Percentiles rank a stretch among this genome's conserved stretches.
These are phyloP conservation scores for Fringilla coelebs DNA, from an alignment of 2,797 vertebrate genomes.

Conservation along the genomic window DNA sequence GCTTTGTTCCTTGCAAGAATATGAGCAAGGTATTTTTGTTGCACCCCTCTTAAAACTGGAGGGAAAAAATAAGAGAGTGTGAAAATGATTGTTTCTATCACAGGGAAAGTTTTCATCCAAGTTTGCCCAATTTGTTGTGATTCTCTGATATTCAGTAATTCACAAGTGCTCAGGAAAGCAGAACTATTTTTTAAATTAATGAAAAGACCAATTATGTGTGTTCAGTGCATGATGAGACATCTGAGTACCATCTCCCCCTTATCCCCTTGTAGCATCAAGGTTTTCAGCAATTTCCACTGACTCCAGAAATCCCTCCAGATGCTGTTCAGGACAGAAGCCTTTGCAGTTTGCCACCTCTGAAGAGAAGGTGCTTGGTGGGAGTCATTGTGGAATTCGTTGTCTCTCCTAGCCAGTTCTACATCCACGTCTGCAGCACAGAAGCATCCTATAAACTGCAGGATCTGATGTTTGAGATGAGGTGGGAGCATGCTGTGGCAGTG, in stretches of 20 bases:
- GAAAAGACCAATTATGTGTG: not conserved
- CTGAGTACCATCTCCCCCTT: not conserved
- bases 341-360: constrained; percentile 68
- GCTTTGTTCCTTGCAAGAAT: not conserved
- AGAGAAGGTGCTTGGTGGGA: constrained; percentile 74
- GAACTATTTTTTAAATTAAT: not conserved
- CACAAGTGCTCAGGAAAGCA: not conserved
- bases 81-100: not conserved
- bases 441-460: constrained; percentile 80
- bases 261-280: constrained; percentile 37
- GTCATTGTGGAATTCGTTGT: constrained; percentile 82
- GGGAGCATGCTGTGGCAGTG: not conserved
- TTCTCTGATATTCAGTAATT: not conserved
- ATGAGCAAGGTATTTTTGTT: not conserved
- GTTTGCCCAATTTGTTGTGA: not conserved
- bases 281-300: not conserved
- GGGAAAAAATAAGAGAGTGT: not conserved
- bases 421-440: constrained; percentile 78
- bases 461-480: constrained; percentile 96
- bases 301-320: constrained; percentile 80
- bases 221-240: not conserved
- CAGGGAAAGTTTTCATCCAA: not conserved
- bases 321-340: constrained; percentile 79
- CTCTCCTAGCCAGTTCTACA: constrained; percentile 87
- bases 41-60: not conserved